These are phyloP conservation scores for Diplosoma virens DNA, from an alignment of 23 tunicate species.

Conservation along the genomic window DNA sequence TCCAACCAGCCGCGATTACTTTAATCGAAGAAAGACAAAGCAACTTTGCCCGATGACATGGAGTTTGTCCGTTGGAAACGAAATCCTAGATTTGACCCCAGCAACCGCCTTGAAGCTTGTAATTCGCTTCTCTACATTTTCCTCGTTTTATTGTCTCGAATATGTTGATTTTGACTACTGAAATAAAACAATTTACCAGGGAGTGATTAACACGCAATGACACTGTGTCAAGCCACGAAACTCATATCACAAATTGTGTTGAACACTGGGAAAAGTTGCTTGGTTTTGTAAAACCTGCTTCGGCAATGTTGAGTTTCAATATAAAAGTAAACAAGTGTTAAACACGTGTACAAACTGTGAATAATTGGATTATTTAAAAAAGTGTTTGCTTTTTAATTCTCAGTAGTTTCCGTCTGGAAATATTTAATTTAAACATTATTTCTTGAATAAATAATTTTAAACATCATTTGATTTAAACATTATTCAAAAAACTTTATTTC, in stretches of 20 bases:
- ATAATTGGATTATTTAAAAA: too few species aligned
- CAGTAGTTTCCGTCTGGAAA: too few species aligned
- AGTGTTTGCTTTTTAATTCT: too few species aligned
- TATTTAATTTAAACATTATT: too few species aligned
- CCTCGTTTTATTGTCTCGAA: too few species aligned
- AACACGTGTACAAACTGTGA: too few species aligned
- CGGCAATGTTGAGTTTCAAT: background rate
- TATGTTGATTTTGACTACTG: too few species aligned
- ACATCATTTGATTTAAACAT: too few species aligned
- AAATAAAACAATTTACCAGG: background rate
- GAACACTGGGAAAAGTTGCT: background rate
- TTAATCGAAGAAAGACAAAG: constrained; percentile 1
- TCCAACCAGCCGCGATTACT: background rate
- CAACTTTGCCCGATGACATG: background rate
- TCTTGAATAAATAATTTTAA: too few species aligned
- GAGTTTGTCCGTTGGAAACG: constrained; percentile 6
- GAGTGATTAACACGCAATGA: constrained; percentile 5
- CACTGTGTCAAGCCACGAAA: background rate
- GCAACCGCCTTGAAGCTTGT: background rate
- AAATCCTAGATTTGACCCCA: constrained; percentile 5
- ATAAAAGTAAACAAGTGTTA: background rate
- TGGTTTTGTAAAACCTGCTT: background rate
- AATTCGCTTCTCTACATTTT: too few species aligned
- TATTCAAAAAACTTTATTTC: too few species aligned
- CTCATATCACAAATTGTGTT: background rate